Evolutionary conservation across 2,888 invertebrate species (phyloP).

Genomic region (Iselma pallidipennis): DNA sequence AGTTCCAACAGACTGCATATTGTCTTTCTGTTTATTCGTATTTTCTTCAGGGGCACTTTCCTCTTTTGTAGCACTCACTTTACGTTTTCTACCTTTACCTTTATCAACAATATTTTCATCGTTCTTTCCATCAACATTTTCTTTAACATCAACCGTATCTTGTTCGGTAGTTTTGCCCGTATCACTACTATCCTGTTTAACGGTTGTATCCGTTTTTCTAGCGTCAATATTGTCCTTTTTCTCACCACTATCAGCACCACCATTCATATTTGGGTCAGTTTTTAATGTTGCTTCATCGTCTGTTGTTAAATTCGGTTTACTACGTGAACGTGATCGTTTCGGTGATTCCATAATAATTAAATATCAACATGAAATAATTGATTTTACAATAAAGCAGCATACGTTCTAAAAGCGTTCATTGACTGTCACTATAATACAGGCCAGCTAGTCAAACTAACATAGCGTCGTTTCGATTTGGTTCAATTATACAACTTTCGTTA

Average conservation of each 20-base stretch:
- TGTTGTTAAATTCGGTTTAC: background rate
- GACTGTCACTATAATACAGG: slow-evolving; percentile 4
- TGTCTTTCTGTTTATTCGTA: slow-evolving; percentile 2
- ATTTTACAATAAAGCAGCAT: slow-evolving; percentile 5
- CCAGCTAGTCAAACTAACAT: background rate
- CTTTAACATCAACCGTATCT: slow-evolving; percentile 14
- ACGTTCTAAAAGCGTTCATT: slow-evolving; percentile 13
- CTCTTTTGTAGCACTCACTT: slow-evolving; percentile 13
- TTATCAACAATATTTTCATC: slow-evolving; percentile 2
- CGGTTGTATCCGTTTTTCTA: background rate
- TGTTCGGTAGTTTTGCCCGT: slow-evolving; percentile 18
- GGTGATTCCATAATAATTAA: slow-evolving; percentile 5
- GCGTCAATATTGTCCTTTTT: background rate
- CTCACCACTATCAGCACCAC: background rate
- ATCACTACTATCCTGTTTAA: background rate
- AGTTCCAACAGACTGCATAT: background rate
- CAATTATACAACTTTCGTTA: background rate
- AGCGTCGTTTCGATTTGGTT: slow-evolving; percentile 14
- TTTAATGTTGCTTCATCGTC: background rate
- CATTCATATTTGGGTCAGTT: slow-evolving; percentile 1
- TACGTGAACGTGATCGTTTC: background rate
- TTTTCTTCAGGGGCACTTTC: slow-evolving; percentile 31
- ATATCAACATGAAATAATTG: background rate
- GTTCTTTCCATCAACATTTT: slow-evolving; percentile 11
- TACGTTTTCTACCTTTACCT: slow-evolving; percentile 6